Conservation (phyloP, 2,113 vertebrate species). For the Numenius arquata region DNA sequence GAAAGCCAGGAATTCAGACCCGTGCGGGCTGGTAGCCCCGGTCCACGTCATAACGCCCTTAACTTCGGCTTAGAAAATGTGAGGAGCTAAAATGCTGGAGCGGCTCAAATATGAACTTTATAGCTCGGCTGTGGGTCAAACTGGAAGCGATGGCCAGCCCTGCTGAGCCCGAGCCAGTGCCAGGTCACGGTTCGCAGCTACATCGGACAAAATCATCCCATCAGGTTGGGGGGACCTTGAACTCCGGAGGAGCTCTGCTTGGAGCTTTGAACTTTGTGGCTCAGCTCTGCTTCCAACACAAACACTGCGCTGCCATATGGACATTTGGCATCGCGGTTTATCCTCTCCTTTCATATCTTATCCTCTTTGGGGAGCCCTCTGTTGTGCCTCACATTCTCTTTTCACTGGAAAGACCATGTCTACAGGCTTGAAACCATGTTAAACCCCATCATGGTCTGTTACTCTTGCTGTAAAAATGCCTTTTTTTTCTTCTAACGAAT, state of each 20-base stretch:
- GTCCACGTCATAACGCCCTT: not conserved
- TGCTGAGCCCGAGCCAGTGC: not conserved
- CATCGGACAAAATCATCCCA: not conserved
- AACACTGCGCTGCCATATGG: not conserved
- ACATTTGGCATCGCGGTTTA: not conserved
- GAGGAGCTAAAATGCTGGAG: not conserved
- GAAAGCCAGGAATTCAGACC: slow-evolving; percentile 27
- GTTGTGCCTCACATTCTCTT: not conserved
- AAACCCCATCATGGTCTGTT: not conserved
- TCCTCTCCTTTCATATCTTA: slow-evolving; percentile 27
- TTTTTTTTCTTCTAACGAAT: not conserved
- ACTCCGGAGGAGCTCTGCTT: not conserved
- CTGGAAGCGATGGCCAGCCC: not conserved
- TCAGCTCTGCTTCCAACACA: not conserved
- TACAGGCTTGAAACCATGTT: not conserved
- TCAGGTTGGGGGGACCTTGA: not conserved
- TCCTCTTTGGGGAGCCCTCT: slow-evolving; percentile 23
- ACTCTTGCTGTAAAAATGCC: not conserved
- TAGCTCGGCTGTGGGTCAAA: accelerated
- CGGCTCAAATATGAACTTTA: not conserved
- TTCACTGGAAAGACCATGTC: not conserved
- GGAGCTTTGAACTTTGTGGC: slow-evolving; percentile 36
- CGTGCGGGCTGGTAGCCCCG: not conserved
- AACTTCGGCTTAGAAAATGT: not conserved
- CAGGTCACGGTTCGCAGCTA: not conserved